Percentiles rank a stretch among this genome's conserved stretches.
Evolutionary conservation across 64 coral and sea anemone genomes (phyloP).

Genomic region (Orbicella faveolata): DNA sequence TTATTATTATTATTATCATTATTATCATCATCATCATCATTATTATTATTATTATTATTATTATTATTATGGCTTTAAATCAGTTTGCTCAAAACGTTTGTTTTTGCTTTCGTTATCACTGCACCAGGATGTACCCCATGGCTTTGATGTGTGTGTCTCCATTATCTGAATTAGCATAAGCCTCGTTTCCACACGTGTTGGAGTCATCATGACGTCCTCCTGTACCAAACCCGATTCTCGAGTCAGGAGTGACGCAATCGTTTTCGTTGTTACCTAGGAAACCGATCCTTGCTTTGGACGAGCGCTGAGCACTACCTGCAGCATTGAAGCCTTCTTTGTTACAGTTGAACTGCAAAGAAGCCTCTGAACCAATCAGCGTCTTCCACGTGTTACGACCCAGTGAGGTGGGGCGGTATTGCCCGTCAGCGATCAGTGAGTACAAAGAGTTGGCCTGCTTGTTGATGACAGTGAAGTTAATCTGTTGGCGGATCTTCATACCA

Average conservation of each 20-base stretch:
- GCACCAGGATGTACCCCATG: conserved; percentile 57
- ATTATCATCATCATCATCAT: no score
- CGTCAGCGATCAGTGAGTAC: conserved; percentile 46
- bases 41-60: no score
- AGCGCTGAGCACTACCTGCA: neutral
- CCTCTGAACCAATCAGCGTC: conserved; percentile 22
- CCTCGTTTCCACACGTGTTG: conserved; percentile 31
- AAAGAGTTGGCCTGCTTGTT: conserved; percentile 11
- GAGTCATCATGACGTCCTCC: neutral
- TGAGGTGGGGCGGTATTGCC: neutral
- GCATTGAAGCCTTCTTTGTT: conserved; percentile 61
- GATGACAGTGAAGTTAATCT: conserved; percentile 37
- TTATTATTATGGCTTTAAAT: no score
- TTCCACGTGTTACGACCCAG: conserved; percentile 59
- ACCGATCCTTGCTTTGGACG: conserved; percentile 26
- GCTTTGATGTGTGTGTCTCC: conserved; percentile 14
- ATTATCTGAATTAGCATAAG: conserved; percentile 28
- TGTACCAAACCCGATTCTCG: conserved; percentile 52
- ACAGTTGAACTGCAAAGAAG: conserved; percentile 41
- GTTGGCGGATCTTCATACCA: conserved; percentile 14
- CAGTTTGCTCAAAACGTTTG: neutral
- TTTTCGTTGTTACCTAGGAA: conserved; percentile 21
- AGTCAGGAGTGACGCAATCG: conserved; percentile 15
- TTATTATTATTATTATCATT: no score
- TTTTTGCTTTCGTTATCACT: neutral